Base-by-base conservation (phyloP, 1,140 invertebrate species). In the Amphibalanus amphitrite region DNA sequence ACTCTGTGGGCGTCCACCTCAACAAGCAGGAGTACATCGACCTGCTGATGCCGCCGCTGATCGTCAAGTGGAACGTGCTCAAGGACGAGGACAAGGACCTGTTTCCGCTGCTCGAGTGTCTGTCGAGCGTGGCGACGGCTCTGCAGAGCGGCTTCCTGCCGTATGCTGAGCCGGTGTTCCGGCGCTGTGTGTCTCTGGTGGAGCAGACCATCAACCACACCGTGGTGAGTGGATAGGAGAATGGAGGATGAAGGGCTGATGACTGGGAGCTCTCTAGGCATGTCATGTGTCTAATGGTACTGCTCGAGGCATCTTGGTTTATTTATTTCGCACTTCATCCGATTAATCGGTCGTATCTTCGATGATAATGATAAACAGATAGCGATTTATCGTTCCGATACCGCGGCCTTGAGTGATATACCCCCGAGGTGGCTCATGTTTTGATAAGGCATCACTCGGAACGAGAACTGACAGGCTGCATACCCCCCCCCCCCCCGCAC, bases 81-180 rank as follows among this genome's bases (percentile, higher is more conserved):
- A 96, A 96, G 81, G 95, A 99, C 81, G 94, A 98, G 82, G 96
- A 99, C 79, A 98, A 98, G 80, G 97, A 99, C 83, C 81, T 99
- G 0, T 99, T 99, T 82, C 97, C 97, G 17, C 81, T 99, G 67
- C 83, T 99, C 67, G 97, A 95, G 86, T 99, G 97, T 82, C 82
- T 99, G 69, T 98, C 95, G 3, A 97, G 94, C 79, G 93, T 99
- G 64, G 97, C 97, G 0, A 98, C 95, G 70, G 96, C 97, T 3
- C 81, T 99, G 64, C 93, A 96, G 81, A 91, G 91, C 28, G 95
- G 95, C 69, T 99, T 99, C 80, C 82, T 98, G 75, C 97, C 96
- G 13, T 99, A 99, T 80, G 95, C 93, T 81, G 95, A 98, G 81
- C 95, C 97, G 28, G 96, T 99, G 0, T 99, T 96, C 78, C 87